Evolutionary conservation across 2,888 invertebrate genomes (phyloP).

Genomic region (Parascotia fuliginaria): DNA sequence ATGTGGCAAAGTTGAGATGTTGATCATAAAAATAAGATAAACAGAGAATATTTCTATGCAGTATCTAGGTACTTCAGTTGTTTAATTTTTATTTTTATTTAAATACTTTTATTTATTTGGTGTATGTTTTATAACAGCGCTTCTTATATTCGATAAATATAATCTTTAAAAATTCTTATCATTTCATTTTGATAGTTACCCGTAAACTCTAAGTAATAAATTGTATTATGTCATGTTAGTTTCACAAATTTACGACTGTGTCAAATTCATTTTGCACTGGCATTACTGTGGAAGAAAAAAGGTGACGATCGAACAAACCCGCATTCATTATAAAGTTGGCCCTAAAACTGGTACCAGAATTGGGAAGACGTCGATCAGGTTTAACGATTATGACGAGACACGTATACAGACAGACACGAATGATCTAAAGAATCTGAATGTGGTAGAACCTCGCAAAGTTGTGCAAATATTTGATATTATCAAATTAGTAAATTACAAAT

Average conservation of each 20-base stretch:
- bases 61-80: no score
- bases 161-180: no score
- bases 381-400: conserved; percentile 58
- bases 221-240: no score
- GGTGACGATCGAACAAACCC: conserved; percentile 38
- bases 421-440: conserved; percentile 31
- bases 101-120: no score
- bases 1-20: no score
- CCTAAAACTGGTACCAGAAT: conserved; percentile 45
- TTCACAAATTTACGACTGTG: neutral
- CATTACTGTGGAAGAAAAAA: conserved; percentile 20
- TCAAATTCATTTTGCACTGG: neutral
- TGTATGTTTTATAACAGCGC: no score
- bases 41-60: no score
- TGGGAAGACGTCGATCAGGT: conserved; percentile 57
- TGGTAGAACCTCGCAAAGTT: neutral
- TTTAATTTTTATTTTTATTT: no score
- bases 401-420: conserved; percentile 34
- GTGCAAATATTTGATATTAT: neutral
- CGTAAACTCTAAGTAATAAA: no score
- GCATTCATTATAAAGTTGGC: conserved; percentile 42
- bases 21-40: no score
- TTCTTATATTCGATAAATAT: no score
- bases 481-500: neutral
- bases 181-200: no score